A percentile compares a stretch with the other conserved stretches of the same genome.
These are phyloP conservation scores for Syngnathus typhle DNA, from an alignment of 2,113 vertebrate genomes.

Conservation along the genomic window DNA sequence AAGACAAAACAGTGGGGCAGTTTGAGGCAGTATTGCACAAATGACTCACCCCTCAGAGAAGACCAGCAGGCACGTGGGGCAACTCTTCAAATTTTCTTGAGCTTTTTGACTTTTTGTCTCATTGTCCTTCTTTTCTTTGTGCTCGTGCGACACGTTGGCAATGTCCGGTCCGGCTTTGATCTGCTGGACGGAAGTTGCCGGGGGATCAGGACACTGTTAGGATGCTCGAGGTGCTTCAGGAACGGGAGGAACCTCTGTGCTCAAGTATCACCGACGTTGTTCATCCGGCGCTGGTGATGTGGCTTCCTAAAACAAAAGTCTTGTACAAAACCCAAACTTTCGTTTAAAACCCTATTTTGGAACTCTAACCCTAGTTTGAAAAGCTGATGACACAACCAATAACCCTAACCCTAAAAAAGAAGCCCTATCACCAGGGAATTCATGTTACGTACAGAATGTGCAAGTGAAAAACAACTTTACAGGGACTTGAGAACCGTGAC, in stretches of 20 bases:
- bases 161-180: neutral
- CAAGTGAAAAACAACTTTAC: neutral
- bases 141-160: neutral
- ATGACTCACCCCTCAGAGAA: conserved; percentile 74
- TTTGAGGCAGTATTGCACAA: neutral
- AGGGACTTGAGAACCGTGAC: neutral
- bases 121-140: conserved; percentile 13
- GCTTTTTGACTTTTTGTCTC: neutral
- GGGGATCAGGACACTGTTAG: neutral
- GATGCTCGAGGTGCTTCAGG: conserved; percentile 27
- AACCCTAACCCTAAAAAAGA: neutral
- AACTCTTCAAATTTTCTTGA: conserved; percentile 58
- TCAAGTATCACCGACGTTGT: conserved; percentile 31
- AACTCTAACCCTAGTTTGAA: no score
- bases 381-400: no score
- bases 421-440: neutral
- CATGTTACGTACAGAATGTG: neutral
- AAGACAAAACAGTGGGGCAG: neutral
- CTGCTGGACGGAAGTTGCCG: neutral
- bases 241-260: conserved; percentile 38
- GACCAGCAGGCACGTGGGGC: conserved; percentile 77
- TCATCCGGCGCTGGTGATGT: neutral
- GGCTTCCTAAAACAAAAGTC: conserved; percentile 29
- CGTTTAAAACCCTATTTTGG: no score
- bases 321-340: neutral